Base-by-base conservation (phyloP, 2,113 vertebrate genomes). In the Illadopsis cleaveri region DNA sequence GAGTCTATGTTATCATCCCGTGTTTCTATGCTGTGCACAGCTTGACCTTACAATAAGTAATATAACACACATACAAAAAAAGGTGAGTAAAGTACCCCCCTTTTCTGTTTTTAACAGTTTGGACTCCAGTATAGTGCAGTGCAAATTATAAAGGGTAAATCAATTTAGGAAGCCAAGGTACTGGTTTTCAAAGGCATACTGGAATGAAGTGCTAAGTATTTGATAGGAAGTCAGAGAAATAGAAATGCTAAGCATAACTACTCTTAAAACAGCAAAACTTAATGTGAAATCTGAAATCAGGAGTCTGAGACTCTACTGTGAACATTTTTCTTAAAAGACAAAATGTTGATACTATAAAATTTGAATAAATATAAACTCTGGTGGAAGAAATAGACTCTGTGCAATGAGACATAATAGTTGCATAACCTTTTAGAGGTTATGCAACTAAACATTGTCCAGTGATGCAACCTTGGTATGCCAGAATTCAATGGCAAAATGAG, bases 401-500 rank as follows among this genome's bases (percentile, higher is more conserved):
- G 62, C 56, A 65, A 42, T 72, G 72, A 93, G 14, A 48, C n/a
- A 54, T 82, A 83, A 65, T n/a, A n/a, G 66, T 60, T 87, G 47
- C 50, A 66, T 61, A 90, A 70, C 27, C 22, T 82, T 27, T 86
- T 23, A 79, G 68, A 85, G 11, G 77, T 91, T 62, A 88, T 51
- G 62, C 68, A 94, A 72, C 27, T 79, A 85, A 97, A 86, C 45
- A 66, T 58, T 92, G 23, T 86, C 97, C 91, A 93, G 61, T 60
- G 86, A 86, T 73, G 40, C 40, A 91, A 19, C 62, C 65, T 90
- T 86, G 91, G 53, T 87, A 53, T 94, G 83, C 57, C 77, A 68
- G 91, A 87, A 96, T 91, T 93, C 83, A 97, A 70, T 56, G 93
- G 53, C 47, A 51, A 95, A 95, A 94, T 88, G 65, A 92, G 81